These are phyloP conservation scores for Kuschelorhynchus macadamiae DNA, from an alignment of 2,888 invertebrate species.

Conservation along the genomic window DNA sequence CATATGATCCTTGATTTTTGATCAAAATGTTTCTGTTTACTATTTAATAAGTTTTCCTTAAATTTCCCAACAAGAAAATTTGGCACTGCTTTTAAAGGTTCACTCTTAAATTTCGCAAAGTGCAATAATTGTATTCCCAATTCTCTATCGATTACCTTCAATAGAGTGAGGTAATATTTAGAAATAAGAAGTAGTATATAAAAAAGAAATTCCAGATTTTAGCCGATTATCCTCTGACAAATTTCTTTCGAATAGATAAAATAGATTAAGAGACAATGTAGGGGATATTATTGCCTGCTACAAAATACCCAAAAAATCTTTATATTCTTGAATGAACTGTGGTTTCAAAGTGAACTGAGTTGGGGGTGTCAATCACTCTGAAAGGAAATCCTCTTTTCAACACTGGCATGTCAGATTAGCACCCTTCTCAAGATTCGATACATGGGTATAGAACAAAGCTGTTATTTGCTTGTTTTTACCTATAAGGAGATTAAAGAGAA, in stretches of 20 bases:
- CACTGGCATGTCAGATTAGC: slow-evolving; percentile 46
- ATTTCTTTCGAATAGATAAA: slow-evolving; percentile 32
- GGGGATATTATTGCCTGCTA: slow-evolving; percentile 22
- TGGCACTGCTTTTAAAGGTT: too few relatives aligned
- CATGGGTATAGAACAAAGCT: slow-evolving; percentile 39
- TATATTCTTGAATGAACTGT: slow-evolving; percentile 39
- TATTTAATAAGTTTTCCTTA: too few relatives aligned
- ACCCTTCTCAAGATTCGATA: slow-evolving; percentile 47
- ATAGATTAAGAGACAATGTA: slow-evolving; percentile 32
- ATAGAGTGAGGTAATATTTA: not conserved
- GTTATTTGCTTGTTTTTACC: slow-evolving; percentile 46
- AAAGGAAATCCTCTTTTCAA: slow-evolving; percentile 44
- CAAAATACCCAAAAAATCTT: slow-evolving; percentile 39
- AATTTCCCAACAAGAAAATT: too few relatives aligned
- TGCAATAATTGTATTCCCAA: too few relatives aligned
- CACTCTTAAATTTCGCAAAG: too few relatives aligned
- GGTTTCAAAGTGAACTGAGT: slow-evolving; percentile 29
- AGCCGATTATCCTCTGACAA: slow-evolving; percentile 20
- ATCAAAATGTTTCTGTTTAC: too few relatives aligned
- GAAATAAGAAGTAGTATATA: too few relatives aligned
- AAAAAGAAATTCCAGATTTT: slow-evolving; percentile 20
- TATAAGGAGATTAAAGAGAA: slow-evolving; percentile 39
- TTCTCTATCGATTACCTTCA: too few relatives aligned
- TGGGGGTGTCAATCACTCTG: slow-evolving; percentile 49
- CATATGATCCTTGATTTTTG: too few relatives aligned